phyloP scores from a whole-genome alignment of 2,797 vertebrate species.

The Pseudomugil tenellus region DNA sequence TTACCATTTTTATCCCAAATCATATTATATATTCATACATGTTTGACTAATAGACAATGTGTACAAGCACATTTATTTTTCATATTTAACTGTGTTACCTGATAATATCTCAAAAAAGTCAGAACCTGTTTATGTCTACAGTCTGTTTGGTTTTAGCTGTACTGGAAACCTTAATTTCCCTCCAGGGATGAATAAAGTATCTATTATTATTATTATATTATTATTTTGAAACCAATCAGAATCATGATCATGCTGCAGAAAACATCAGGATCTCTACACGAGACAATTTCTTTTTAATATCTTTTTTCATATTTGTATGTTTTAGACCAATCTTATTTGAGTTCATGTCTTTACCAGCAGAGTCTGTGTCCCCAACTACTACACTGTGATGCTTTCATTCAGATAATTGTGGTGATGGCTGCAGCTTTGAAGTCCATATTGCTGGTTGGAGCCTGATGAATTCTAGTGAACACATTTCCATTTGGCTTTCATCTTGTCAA shows the following conservation, averaged over 20 bases:
- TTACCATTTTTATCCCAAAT: background rate
- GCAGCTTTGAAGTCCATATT: slow-evolving; percentile 69
- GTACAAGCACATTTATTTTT: background rate
- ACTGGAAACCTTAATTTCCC: too few relatives aligned
- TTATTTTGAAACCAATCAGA: background rate
- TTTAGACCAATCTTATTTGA: slow-evolving; percentile 16
- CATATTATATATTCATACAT: background rate
- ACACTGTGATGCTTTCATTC: slow-evolving; percentile 29
- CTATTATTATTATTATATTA: too few relatives aligned
- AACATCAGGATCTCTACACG: background rate
- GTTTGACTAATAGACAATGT: background rate
- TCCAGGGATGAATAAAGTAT: too few relatives aligned
- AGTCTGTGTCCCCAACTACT: slow-evolving; percentile 15
- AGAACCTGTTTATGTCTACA: too few relatives aligned
- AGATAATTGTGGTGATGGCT: slow-evolving; percentile 56
- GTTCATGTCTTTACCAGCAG: slow-evolving; percentile 25
- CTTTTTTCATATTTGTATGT: background rate
- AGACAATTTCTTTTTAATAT: background rate
- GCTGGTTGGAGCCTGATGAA: slow-evolving; percentile 64
- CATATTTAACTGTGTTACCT: background rate
- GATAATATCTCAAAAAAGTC: too few relatives aligned
- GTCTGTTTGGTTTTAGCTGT: too few relatives aligned
- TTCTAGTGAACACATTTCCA: slow-evolving; percentile 69
- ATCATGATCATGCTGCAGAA: background rate
- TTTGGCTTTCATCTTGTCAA: slow-evolving; percentile 72